Conservation (phyloP, 2,113 vertebrate species). For the Colossoma macropomum region DNA sequence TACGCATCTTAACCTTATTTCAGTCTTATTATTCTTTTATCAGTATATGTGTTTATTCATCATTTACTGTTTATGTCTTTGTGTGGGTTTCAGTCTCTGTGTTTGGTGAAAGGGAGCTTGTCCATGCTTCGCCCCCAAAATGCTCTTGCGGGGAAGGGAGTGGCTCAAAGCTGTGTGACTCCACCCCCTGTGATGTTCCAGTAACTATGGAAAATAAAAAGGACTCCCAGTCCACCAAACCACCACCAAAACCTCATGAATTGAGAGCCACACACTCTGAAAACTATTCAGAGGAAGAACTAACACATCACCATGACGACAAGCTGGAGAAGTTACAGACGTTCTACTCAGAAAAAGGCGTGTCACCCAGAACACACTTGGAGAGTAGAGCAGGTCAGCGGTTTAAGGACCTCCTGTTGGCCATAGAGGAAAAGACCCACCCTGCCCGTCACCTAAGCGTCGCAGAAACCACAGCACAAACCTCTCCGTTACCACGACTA, state of each 20-base stretch:
- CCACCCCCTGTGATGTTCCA: conserved; percentile 68
- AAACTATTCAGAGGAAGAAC: conserved; percentile 56
- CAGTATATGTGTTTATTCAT: background rate
- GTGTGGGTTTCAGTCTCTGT: conserved; percentile 75
- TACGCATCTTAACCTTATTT: background rate
- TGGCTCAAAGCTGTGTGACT: conserved; percentile 67
- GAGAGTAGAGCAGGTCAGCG: conserved; percentile 64
- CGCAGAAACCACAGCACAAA: conserved; percentile 60
- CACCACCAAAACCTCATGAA: conserved; percentile 57
- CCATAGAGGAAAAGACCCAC: conserved; percentile 61
- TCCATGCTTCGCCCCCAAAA: conserved; percentile 71
- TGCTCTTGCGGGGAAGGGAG: conserved; percentile 56
- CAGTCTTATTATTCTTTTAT: background rate
- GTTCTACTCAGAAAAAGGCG: conserved; percentile 66
- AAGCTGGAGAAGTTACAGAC: conserved; percentile 73
- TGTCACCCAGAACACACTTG: conserved; percentile 63
- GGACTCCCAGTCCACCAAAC: conserved; percentile 53
- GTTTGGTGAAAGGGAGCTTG: conserved; percentile 74
- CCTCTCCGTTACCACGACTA: conserved; percentile 72
- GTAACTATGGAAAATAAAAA: conserved; percentile 65
- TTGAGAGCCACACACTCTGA: conserved; percentile 63
- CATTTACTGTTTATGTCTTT: background rate
- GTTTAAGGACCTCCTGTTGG: conserved; percentile 70
- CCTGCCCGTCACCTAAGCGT: conserved; percentile 56
- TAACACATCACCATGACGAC: conserved; percentile 61